Conservation (phyloP, 2,888 invertebrate genomes). For the Erebia palarica region DNA sequence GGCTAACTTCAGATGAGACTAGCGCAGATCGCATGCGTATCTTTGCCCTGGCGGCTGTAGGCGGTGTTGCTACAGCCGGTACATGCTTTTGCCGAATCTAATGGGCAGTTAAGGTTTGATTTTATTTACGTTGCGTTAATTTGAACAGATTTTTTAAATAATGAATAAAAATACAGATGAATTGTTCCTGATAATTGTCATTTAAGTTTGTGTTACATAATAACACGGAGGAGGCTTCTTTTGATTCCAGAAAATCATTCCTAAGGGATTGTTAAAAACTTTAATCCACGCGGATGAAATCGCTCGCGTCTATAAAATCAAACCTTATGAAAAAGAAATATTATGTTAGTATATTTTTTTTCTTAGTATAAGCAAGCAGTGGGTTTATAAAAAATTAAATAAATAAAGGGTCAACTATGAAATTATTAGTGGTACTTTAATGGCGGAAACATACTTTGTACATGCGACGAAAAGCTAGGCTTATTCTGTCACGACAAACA, state of each 20-base stretch:
- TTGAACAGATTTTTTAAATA: too few species aligned
- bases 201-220: too few species aligned
- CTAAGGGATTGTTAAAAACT: too few species aligned
- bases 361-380: background rate
- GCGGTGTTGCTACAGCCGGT: slow-evolving; percentile 48
- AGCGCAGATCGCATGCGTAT: slow-evolving; percentile 58
- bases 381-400: background rate
- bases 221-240: too few species aligned
- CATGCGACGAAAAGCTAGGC: background rate
- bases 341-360: background rate
- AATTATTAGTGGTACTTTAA: background rate
- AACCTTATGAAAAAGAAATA: background rate
- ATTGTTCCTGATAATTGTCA: too few species aligned
- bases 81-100: slow-evolving; percentile 63
- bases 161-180: too few species aligned
- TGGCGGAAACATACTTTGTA: background rate
- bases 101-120: slow-evolving; percentile 51
- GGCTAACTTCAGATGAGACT: slow-evolving; percentile 53
- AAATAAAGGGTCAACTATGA: too few species aligned
- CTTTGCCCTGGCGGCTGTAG: slow-evolving; percentile 47
- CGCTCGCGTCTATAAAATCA: slow-evolving; percentile 6
- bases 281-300: too few species aligned
- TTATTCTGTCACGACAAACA: background rate
- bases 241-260: too few species aligned
- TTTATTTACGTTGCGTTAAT: slow-evolving; percentile 20